Conservation (phyloP, 2,888 invertebrate species). For the Habrosyne pyritoides region DNA sequence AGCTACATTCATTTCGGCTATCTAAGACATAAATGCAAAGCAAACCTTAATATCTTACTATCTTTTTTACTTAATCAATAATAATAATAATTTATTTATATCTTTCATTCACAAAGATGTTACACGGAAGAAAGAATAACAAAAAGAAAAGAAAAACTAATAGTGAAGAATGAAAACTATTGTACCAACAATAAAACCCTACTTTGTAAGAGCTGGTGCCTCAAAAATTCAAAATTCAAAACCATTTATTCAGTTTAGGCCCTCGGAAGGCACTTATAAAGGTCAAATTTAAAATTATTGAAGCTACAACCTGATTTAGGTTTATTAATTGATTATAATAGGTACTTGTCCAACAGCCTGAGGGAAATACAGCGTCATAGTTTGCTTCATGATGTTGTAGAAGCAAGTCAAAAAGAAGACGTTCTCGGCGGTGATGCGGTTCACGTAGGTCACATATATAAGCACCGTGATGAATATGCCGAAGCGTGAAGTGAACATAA, state of each 20-base stretch:
- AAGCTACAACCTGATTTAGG: too few relatives aligned
- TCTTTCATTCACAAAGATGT: too few relatives aligned
- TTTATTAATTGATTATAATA: not conserved
- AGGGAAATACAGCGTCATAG: conserved; percentile 89
- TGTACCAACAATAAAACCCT: too few relatives aligned
- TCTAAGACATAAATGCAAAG: conserved; percentile 43
- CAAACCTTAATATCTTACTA: not conserved
- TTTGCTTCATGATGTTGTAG: conserved; percentile 88
- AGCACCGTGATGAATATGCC: conserved; percentile 88
- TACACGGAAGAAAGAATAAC: too few relatives aligned
- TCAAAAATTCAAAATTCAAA: too few relatives aligned
- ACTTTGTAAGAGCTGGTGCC: too few relatives aligned
- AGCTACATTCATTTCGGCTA: conserved; percentile 77
- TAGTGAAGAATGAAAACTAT: too few relatives aligned
- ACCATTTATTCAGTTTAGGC: too few relatives aligned
- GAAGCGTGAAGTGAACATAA: conserved; percentile 86
- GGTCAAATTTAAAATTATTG: too few relatives aligned
- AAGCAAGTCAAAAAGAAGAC: conserved; percentile 89
- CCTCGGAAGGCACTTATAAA: too few relatives aligned
- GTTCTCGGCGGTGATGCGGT: conserved; percentile 86
- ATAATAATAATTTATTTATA: too few relatives aligned
- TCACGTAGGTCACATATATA: conserved; percentile 84
- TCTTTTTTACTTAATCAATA: not conserved
- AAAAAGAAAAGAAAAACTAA: too few relatives aligned
- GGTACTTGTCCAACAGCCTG: conserved; percentile 77